Percentiles rank a stretch among this genome's conserved stretches.
Conservation (phyloP, 2,113 vertebrate genomes). For the Myiagra hebetior region DNA sequence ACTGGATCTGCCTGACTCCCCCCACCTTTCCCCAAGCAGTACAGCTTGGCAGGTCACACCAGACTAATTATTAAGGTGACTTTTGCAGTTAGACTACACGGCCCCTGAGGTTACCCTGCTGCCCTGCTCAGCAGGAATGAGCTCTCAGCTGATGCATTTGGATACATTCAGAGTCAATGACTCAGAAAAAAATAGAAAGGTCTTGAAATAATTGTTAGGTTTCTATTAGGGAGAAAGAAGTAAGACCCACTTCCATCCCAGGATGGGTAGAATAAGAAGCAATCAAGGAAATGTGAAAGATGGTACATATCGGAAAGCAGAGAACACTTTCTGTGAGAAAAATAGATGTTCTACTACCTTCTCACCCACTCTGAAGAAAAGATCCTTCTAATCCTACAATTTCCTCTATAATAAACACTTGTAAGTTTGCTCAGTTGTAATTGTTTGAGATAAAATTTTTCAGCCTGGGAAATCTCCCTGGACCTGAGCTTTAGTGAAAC, state of each 20-base stretch:
- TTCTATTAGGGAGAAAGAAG: neutral
- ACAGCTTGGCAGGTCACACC: neutral
- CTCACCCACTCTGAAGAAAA: neutral
- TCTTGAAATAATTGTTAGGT: neutral
- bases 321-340: neutral
- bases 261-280: neutral
- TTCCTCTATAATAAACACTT: neutral
- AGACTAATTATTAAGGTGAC: neutral
- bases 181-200: neutral
- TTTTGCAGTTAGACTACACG: neutral
- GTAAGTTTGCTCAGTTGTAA: neutral
- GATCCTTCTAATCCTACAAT: neutral
- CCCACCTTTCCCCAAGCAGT: neutral
- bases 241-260: neutral
- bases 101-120: neutral
- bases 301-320: neutral
- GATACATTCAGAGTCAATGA: neutral
- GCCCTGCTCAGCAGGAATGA: neutral
- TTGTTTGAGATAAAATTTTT: neutral
- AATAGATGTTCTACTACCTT: neutral
- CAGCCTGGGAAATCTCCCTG: neutral
- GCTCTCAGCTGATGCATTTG: neutral
- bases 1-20: neutral
- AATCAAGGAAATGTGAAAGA: neutral
- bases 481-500: neutral